Evolutionary conservation across 2,797 vertebrate genomes (phyloP), one percentile per base, ranked within the genome.

Genomic region (Gymnothorax javanicus): DNA sequence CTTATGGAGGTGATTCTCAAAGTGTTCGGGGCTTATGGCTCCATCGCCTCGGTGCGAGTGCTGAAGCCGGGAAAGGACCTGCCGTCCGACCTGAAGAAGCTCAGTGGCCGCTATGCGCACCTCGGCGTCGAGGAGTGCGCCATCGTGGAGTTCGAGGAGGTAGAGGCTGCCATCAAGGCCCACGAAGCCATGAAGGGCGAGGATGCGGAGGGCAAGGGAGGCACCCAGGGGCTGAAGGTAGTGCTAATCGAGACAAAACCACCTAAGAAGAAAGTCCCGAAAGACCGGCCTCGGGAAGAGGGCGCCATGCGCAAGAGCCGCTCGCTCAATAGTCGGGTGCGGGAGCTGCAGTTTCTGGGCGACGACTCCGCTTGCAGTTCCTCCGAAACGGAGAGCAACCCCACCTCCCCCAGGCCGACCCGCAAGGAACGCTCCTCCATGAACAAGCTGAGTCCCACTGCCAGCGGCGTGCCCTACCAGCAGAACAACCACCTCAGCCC

Each of bases 321-420:
- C 82, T 98, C 99, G 0, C 95, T 97, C 4, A 99, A 99, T 93
- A 98, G 97, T 93, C 94, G 98, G 85, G 97, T 99, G 0, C 96
- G 98, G 73, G 97, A 99, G 94, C 97, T 99, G 8, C 98, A 99
- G 89, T 98, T 97, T 89, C 92, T 94, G 9, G 97, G 97, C 0
- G 98, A 99, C 0, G 98, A 99, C 93, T 98, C 97, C 0, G 97
- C 97, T 85, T 98, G 98, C 90, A 99, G 98, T 92, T 99, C 99
- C 83, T 99, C 99, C 0, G 98, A 99, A 64, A 97, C 97, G 0
- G 99, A 99, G 89, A 99, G 99, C 93, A 97, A 95, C 83, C 98
- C 98, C 0, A 95, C 98, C 0, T 99, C 99, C 0, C 98, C 99
- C 0, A 86, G 96, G 87, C 94, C 97, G 4, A 95, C 96, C 57